Conservation (phyloP, 2,888 invertebrate genomes). For the Sthenelais limicola region DNA sequence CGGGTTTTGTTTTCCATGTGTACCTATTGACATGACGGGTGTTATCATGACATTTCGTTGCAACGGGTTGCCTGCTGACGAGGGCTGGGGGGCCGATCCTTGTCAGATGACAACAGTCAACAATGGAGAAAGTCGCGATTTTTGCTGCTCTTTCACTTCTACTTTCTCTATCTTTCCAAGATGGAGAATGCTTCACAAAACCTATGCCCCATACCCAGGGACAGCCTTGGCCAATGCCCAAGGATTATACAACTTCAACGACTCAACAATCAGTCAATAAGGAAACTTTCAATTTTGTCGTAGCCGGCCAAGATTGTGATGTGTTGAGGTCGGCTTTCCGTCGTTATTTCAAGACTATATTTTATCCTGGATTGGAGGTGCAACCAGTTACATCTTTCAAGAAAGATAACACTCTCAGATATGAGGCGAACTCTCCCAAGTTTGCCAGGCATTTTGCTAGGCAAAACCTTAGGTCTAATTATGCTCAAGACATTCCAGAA, state of each 20-base stretch:
- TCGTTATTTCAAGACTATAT: conserved; percentile 75
- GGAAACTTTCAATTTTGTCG: conserved; percentile 53
- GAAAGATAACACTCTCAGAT: conserved; percentile 31
- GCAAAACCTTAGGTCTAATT: too few species aligned
- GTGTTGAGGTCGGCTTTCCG: conserved; percentile 75
- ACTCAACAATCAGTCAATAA: conserved; percentile 1
- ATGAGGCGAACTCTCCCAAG: conserved; percentile 40
- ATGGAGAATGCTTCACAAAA: too few species aligned
- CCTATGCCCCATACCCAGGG: conserved; percentile 50
- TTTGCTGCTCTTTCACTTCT: too few species aligned
- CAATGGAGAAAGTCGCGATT: too few species aligned
- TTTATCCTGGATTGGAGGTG: conserved; percentile 47
- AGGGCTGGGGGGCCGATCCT: too few species aligned
- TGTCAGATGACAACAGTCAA: too few species aligned
- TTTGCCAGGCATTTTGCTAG: not conserved
- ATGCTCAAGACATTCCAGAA: not conserved
- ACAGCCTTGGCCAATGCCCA: conserved; percentile 55
- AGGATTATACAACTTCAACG: not conserved
- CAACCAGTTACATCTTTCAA: not conserved
- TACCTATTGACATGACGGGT: too few species aligned
- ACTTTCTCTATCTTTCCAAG: too few species aligned
- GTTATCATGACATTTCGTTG: too few species aligned
- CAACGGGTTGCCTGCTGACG: too few species aligned
- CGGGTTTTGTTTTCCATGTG: too few species aligned
- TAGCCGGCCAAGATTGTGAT: conserved; percentile 74